Evolutionary conservation across 2,888 invertebrate genomes (phyloP).

Genomic region (Apamea anceps): DNA sequence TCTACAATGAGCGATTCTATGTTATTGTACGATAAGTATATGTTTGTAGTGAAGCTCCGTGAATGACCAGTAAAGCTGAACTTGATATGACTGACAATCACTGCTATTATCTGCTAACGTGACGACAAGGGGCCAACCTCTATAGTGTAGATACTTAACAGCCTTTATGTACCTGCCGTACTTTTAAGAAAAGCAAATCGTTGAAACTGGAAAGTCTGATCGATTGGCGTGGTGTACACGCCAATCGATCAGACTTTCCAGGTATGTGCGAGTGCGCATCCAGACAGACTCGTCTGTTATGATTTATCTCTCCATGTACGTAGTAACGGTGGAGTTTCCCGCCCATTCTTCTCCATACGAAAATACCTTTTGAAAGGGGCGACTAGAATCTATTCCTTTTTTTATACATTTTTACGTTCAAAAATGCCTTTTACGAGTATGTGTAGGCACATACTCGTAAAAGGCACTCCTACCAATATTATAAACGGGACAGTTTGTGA

Average conservation of each 20-base stretch:
- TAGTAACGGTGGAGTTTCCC: too few species aligned
- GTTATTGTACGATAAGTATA: conserved; percentile 15
- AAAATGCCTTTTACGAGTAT: too few species aligned
- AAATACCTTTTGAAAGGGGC: too few species aligned
- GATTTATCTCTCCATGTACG: background rate
- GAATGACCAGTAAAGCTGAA: background rate
- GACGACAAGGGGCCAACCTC: background rate
- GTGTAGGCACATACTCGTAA: too few species aligned
- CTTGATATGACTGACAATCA: background rate
- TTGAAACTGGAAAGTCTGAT: background rate
- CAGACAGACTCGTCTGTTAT: background rate
- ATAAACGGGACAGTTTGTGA: too few species aligned
- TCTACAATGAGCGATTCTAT: background rate
- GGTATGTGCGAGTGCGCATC: background rate
- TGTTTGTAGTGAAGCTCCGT: conserved; percentile 21
- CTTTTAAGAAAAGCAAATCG: background rate
- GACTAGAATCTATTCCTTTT: too few species aligned
- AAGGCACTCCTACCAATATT: too few species aligned
- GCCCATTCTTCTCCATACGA: too few species aligned
- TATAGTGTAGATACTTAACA: background rate
- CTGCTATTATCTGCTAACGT: background rate
- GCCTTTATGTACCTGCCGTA: background rate
- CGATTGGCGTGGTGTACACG: background rate
- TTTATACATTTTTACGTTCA: too few species aligned
- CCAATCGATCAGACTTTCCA: too few species aligned